These are phyloP conservation scores for Drosophila kuntzei DNA, from an alignment of 2,888 invertebrate genomes.

Conservation along the genomic window DNA sequence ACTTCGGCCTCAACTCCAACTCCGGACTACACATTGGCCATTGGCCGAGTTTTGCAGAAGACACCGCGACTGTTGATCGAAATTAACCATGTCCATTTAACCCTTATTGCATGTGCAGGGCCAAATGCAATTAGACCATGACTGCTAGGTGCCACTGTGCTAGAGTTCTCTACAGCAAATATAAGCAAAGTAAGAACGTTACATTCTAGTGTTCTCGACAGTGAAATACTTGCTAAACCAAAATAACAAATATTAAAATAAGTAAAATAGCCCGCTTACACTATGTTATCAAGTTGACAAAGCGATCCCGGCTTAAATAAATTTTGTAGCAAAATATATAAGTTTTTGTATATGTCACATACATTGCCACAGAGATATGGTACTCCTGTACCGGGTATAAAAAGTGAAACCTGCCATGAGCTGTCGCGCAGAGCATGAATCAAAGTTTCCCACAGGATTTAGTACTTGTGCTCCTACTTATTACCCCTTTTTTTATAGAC, in stretches of 20 bases:
- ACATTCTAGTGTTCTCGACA: background rate
- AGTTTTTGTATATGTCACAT: background rate
- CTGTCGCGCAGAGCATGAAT: background rate
- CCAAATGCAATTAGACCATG: conserved; percentile 82
- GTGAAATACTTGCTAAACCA: background rate
- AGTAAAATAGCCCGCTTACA: too few species aligned
- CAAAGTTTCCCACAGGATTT: conserved; percentile 71
- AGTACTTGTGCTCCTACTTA: conserved; percentile 31
- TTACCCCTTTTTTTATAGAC: conserved; percentile 43
- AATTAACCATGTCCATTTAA: conserved; percentile 75
- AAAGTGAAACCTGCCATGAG: conserved; percentile 45
- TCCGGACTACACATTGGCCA: conserved; percentile 8
- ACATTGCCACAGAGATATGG: background rate
- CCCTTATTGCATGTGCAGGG: conserved; percentile 61
- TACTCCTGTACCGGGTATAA: background rate
- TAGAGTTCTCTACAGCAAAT: background rate
- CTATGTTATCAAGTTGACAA: too few species aligned
- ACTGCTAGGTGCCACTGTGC: conserved; percentile 49
- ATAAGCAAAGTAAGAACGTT: background rate
- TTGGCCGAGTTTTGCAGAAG: conserved; percentile 19
- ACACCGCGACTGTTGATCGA: conserved; percentile 45
- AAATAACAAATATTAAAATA: background rate
- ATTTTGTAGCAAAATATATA: too few species aligned
- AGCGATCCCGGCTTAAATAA: too few species aligned
- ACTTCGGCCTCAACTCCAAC: background rate